These are phyloP conservation scores for Cyanoliseus patagonus DNA, from an alignment of 2,113 vertebrate species.

Conservation along the genomic window DNA sequence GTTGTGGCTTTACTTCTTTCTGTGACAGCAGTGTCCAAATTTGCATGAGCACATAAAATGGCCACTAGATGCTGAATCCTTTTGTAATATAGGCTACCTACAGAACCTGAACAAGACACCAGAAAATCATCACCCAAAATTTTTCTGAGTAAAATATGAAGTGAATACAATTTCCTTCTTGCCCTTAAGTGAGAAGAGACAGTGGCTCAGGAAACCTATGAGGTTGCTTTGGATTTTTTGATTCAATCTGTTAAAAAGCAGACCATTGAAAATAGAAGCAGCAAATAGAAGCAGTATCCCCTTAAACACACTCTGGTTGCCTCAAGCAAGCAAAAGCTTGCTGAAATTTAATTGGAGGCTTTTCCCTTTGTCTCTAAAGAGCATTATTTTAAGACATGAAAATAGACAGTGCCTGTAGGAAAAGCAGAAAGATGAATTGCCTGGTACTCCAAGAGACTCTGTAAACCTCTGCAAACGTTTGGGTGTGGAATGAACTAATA, in stretches of 20 bases:
- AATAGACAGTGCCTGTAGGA: neutral
- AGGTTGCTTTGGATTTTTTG: neutral
- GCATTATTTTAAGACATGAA: neutral
- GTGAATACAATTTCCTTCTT: neutral
- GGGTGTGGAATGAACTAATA: neutral
- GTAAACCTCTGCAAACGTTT: neutral
- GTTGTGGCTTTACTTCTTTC: neutral
- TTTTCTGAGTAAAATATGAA: neutral
- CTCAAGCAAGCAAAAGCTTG: neutral
- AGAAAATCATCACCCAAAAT: neutral
- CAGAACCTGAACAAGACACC: neutral
- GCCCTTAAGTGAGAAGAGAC: neutral
- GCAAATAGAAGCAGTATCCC: neutral
- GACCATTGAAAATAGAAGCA: neutral
- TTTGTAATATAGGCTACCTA: neutral
- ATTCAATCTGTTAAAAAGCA: neutral
- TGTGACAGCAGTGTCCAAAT: neutral
- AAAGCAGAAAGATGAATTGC: neutral
- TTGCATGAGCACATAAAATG: neutral
- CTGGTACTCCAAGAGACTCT: neutral
- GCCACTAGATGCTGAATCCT: neutral
- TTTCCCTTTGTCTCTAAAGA: neutral
- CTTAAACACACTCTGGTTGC: neutral
- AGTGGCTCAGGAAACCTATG: neutral
- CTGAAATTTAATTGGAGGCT: neutral